Conservation (phyloP, 2,888 invertebrate genomes). For the Drosophila robusta region DNA sequence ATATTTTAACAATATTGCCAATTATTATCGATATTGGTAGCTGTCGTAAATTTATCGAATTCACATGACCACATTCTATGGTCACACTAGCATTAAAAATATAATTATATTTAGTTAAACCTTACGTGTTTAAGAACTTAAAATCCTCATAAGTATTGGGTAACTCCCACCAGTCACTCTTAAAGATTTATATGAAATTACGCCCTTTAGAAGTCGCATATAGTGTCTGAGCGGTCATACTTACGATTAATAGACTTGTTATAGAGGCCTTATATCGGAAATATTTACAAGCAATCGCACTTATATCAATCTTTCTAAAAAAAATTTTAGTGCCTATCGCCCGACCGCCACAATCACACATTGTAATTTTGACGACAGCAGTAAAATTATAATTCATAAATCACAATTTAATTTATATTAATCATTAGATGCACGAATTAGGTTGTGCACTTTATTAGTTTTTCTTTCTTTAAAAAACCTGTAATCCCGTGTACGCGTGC, state of each 20-base stretch:
- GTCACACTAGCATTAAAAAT: background rate
- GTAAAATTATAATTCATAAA: constrained; percentile 52
- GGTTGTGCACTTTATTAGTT: constrained; percentile 32
- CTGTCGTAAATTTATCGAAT: constrained; percentile 8
- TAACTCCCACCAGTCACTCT: background rate
- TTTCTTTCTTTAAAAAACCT: constrained; percentile 6
- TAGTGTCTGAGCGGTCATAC: background rate
- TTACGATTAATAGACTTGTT: background rate
- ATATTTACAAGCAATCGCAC: constrained; percentile 5
- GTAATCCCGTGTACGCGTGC: constrained; percentile 31
- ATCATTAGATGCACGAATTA: constrained; percentile 36
- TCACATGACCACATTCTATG: background rate
- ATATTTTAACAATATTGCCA: background rate
- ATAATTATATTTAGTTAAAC: too few relatives aligned
- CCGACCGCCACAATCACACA: constrained; percentile 49
- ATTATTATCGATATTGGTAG: background rate
- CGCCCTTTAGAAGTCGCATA: background rate
- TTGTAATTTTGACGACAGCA: constrained; percentile 57
- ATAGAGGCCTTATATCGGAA: background rate
- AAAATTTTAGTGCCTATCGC: constrained; percentile 28
- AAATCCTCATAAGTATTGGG: background rate
- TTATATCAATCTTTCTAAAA: background rate
- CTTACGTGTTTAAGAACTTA: background rate
- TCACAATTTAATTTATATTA: constrained; percentile 43
- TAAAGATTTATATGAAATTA: background rate